phyloP scores from a whole-genome alignment of 35 echinoderm and acorn worm genomes.

The Diadema setosum region DNA sequence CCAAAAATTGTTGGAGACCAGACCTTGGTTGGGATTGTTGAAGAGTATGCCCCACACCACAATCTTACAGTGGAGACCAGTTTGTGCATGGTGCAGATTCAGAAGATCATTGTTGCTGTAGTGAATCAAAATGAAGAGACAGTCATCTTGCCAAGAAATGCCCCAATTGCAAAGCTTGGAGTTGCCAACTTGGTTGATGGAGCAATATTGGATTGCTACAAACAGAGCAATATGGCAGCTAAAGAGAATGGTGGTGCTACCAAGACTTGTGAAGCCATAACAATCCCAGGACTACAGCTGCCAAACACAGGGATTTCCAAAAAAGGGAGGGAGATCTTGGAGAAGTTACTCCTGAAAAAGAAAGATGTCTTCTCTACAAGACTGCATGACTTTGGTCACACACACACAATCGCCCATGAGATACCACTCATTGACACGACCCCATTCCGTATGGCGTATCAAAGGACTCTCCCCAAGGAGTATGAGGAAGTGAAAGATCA shows the following conservation, averaged over 20 bases:
- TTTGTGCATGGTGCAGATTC: neutral
- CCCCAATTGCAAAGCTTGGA: neutral
- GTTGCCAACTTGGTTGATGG: neutral
- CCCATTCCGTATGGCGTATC: slow-evolving; percentile 28
- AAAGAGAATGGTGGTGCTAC: neutral
- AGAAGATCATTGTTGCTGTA: neutral
- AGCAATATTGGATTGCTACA: neutral
- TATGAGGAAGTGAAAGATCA: slow-evolving; percentile 33
- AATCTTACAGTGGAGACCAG: neutral
- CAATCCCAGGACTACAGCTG: neutral
- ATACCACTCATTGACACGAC: slow-evolving; percentile 24
- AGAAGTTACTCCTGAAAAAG: neutral
- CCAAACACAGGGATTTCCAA: neutral
- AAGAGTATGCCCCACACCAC: neutral
- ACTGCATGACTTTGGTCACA: slow-evolving; percentile 26
- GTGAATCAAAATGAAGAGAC: neutral
- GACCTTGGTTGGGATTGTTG: neutral
- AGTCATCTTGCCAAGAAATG: neutral
- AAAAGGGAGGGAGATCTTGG: neutral
- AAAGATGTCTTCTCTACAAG: slow-evolving; percentile 30
- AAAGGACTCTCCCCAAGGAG: slow-evolving; percentile 26
- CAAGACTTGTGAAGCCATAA: neutral
- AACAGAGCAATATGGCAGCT: no score
- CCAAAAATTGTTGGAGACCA: neutral
- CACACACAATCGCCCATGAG: neutral